These are phyloP conservation scores for Mormyrops boulengeri DNA, from an alignment of 2,797 vertebrate genomes.

Conservation along the genomic window DNA sequence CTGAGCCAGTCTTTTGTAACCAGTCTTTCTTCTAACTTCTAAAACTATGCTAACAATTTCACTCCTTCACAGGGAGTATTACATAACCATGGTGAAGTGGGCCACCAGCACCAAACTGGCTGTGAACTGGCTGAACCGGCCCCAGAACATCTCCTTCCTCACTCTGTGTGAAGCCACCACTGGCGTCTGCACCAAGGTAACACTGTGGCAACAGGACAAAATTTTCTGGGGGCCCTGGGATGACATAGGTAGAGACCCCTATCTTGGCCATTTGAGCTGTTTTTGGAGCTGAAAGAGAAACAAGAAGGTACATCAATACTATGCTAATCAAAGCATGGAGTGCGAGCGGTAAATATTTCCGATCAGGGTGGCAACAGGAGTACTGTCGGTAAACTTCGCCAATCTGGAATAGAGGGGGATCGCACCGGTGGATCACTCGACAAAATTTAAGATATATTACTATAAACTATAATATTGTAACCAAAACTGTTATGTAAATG, in stretches of 20 bases:
- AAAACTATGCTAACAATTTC: neutral
- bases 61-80: slow-evolving; percentile 70
- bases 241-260: neutral
- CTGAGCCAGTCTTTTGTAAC: neutral
- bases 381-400: neutral
- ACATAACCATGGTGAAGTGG: slow-evolving; percentile 97
- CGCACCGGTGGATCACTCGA: neutral
- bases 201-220: neutral
- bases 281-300: neutral
- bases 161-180: slow-evolving; percentile 92
- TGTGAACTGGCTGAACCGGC: slow-evolving; percentile 95
- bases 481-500: too few relatives aligned
- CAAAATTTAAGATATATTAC: neutral
- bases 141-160: slow-evolving; percentile 93
- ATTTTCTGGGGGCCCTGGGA: neutral
- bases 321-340: neutral
- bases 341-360: neutral
- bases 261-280: neutral
- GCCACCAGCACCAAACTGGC: slow-evolving; percentile 94
- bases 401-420: neutral
- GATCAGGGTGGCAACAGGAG: neutral
- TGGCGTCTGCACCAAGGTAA: slow-evolving; percentile 91
- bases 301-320: neutral
- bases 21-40: neutral
- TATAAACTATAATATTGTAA: neutral